Evolutionary conservation across 2,888 invertebrate genomes (phyloP).

Genomic region (Mellilla xanthometata): DNA sequence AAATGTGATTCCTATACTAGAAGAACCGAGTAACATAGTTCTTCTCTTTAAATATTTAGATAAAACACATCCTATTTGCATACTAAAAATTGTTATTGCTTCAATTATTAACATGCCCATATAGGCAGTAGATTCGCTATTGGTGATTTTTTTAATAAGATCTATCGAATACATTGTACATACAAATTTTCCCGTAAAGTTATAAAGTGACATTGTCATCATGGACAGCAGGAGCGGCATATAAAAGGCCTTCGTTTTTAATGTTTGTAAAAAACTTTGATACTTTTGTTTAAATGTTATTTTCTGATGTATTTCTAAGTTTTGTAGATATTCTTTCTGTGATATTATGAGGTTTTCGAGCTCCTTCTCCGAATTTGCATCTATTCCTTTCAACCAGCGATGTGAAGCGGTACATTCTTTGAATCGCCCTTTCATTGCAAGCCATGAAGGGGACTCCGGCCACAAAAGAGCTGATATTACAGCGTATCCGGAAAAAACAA

Average conservation of each 20-base stretch:
- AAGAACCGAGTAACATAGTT: constrained; percentile 36
- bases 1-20: constrained; percentile 39
- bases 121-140: constrained; percentile 34
- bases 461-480: constrained; percentile 27
- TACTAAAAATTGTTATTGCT: constrained; percentile 42
- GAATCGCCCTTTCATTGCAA: constrained; percentile 38
- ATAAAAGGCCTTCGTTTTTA: constrained; percentile 31
- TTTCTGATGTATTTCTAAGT: constrained; percentile 7
- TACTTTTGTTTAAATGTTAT: neutral
- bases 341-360: constrained; percentile 33
- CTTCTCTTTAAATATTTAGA: constrained; percentile 38
- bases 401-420: constrained; percentile 34
- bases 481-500: constrained; percentile 28
- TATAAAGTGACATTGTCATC: constrained; percentile 26
- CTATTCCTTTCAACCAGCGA: constrained; percentile 38
- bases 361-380: constrained; percentile 32
- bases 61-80: constrained; percentile 36
- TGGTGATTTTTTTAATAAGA: constrained; percentile 33
- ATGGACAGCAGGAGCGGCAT: constrained; percentile 28
- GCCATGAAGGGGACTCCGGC: constrained; percentile 39
- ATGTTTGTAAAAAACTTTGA: constrained; percentile 14
- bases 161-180: constrained; percentile 26
- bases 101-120: constrained; percentile 49
- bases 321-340: constrained; percentile 31
- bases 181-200: constrained; percentile 17